Evolutionary conservation across 2,797 vertebrate genomes (phyloP).

Genomic region (Diglossa cyanea): DNA sequence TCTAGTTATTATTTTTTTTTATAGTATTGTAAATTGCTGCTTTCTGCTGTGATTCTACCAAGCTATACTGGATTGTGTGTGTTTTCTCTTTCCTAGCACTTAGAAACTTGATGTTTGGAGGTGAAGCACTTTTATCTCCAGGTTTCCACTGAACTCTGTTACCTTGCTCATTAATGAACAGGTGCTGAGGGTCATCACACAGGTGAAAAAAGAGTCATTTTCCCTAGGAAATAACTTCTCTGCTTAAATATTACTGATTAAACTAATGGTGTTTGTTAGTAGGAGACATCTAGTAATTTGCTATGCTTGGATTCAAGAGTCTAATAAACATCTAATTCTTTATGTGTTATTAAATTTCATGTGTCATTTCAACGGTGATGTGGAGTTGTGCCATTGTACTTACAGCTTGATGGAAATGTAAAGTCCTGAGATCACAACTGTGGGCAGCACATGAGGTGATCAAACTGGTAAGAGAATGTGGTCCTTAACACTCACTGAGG

Average conservation of each 20-base stretch:
- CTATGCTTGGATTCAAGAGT: neutral
- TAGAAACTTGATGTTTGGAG: neutral
- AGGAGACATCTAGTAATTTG: neutral
- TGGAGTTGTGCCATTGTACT: neutral
- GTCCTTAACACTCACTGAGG: rapidly evolving
- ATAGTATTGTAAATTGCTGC: neutral
- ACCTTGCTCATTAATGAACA: neutral
- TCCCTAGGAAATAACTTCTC: neutral
- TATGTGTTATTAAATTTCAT: neutral
- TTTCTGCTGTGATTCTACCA: neutral
- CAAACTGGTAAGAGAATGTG: neutral
- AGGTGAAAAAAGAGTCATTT: neutral
- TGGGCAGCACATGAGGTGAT: rapidly evolving
- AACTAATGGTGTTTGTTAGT: neutral
- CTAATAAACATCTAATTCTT: neutral
- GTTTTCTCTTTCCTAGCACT: neutral
- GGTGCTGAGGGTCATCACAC: neutral
- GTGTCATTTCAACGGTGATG: neutral
- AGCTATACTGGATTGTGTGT: neutral
- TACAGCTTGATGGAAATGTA: neutral
- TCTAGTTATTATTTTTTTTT: neutral
- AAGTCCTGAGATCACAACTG: neutral
- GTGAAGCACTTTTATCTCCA: neutral
- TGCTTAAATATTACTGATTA: neutral
- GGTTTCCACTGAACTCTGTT: neutral